These are phyloP conservation scores for Steinernema carpocapsae DNA, from an alignment of 2,888 invertebrate genomes.

Conservation along the genomic window DNA sequence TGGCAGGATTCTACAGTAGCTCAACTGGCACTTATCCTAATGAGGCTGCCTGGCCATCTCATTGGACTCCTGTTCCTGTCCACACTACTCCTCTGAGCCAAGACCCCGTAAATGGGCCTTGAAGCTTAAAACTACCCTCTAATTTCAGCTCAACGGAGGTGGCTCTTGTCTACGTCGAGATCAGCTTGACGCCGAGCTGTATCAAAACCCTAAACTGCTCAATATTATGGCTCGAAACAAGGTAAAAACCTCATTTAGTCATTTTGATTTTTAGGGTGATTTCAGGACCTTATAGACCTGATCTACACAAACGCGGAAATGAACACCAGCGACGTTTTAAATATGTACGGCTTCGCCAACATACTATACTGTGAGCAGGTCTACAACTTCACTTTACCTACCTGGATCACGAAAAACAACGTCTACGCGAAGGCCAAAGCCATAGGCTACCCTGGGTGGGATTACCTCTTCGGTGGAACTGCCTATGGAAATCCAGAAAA, in stretches of 20 bases:
- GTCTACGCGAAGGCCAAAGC: neutral
- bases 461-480: too few species aligned
- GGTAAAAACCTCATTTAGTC: too few species aligned
- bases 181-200: too few species aligned
- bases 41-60: conserved; percentile 48
- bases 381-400: conserved; percentile 25
- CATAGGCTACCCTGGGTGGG: neutral
- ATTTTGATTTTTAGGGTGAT: too few species aligned
- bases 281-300: too few species aligned
- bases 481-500: conserved; percentile 25
- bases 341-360: conserved; percentile 24
- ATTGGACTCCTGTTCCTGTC: conserved; percentile 61
- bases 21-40: conserved; percentile 51
- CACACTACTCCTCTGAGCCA: conserved; percentile 52
- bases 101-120: conserved; percentile 47
- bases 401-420: conserved; percentile 28
- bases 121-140: too few species aligned
- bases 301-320: too few species aligned
- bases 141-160: too few species aligned
- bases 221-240: too few species aligned
- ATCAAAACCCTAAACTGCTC: too few species aligned
- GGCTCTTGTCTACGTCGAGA: too few species aligned
- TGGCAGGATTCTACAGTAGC: conserved; percentile 78
- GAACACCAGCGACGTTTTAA: neutral
- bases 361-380: conserved; percentile 6